Conservation (phyloP, 2,888 invertebrate species). For the Platynereis dumerilii region DNA sequence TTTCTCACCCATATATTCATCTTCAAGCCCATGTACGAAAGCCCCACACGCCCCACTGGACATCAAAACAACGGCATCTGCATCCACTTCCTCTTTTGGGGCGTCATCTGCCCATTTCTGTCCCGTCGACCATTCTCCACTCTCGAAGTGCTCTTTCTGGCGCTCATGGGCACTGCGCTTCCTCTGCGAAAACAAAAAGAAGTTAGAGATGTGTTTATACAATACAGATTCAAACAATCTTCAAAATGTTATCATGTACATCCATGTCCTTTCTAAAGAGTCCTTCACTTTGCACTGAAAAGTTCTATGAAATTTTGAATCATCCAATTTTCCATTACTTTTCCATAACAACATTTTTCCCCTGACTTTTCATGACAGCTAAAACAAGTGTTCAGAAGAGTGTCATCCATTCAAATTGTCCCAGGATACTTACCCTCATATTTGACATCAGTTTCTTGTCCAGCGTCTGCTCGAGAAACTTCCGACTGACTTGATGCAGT, state of each 20-base stretch:
- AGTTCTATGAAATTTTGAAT: no score
- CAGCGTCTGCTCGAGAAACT: conserved; percentile 91
- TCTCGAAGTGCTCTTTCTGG: conserved; percentile 80
- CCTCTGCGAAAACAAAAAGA: conserved; percentile 67
- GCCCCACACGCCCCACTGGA: conserved; percentile 96
- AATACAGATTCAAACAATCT: not conserved
- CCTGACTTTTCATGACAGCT: no score
- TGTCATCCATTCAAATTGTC: no score
- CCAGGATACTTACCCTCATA: conserved; percentile 77
- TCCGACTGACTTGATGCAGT: conserved; percentile 84
- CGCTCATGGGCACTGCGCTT: conserved; percentile 86
- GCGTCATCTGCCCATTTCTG: conserved; percentile 86
- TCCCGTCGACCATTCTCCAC: conserved; percentile 91
- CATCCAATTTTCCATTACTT: no score
- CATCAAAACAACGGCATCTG: conserved; percentile 79
- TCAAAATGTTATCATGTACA: not conserved
- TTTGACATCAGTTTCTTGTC: conserved; percentile 98
- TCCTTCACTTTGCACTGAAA: not conserved
- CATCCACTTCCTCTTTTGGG: conserved; percentile 77
- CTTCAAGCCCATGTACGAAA: conserved; percentile 96
- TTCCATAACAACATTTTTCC: no score
- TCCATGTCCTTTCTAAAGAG: not conserved
- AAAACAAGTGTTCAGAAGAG: no score
- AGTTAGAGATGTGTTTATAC: not conserved
- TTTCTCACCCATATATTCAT: conserved; percentile 83